phyloP scores from a whole-genome alignment of 2,888 invertebrate genomes.

The Lepidochrysops patricia region DNA sequence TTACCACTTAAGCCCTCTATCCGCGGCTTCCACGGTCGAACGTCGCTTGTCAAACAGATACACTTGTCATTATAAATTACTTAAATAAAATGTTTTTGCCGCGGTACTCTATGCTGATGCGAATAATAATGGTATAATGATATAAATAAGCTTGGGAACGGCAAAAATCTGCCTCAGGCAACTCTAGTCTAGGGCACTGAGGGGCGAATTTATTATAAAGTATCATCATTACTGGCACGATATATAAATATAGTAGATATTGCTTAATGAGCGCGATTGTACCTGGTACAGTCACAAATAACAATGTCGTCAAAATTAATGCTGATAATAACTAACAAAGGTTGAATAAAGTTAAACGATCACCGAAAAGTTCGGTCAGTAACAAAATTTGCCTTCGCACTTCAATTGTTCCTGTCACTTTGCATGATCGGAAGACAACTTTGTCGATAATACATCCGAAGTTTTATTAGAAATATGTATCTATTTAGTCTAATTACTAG shows the following conservation, averaged over 20 bases:
- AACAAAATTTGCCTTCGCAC: too few relatives aligned
- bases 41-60: constrained; percentile 53
- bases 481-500: too few relatives aligned
- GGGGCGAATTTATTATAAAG: not conserved
- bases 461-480: too few relatives aligned
- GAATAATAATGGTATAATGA: not conserved
- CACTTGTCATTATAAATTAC: constrained; percentile 52
- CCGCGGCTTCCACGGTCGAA: not conserved
- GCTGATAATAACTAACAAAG: not conserved
- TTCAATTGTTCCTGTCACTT: too few relatives aligned
- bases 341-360: not conserved
- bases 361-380: too few relatives aligned
- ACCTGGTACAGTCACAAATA: not conserved
- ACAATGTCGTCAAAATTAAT: too few relatives aligned
- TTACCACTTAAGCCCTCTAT: constrained; percentile 36
- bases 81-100: constrained; percentile 17
- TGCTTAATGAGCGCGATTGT: not conserved
- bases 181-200: not conserved
- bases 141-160: not conserved
- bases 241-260: not conserved
- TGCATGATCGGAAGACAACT: too few relatives aligned
- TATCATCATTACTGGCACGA: not conserved
- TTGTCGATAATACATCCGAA: too few relatives aligned
- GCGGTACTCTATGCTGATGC: constrained; percentile 3
- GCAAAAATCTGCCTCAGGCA: not conserved